phyloP scores from a whole-genome alignment of 2,113 vertebrate genomes.

The Smithornis capensis region DNA sequence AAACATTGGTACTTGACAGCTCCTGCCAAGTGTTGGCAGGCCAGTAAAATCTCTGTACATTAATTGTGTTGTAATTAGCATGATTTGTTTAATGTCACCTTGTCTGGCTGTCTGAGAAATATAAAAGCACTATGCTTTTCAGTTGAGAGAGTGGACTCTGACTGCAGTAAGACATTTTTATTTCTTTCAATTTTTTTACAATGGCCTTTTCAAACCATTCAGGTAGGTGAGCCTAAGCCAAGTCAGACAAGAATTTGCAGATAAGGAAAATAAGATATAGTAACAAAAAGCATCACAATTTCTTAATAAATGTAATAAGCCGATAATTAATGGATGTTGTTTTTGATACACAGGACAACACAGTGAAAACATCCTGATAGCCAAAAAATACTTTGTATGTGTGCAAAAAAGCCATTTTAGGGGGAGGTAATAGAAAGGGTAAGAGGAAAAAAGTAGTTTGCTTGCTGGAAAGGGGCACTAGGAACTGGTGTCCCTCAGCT shows the following conservation, averaged over 20 bases:
- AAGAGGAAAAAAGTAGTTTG: not conserved
- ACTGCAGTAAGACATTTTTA: constrained; percentile 6
- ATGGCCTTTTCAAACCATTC: constrained; percentile 2
- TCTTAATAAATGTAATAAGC: not conserved
- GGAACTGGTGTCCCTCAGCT: not conserved
- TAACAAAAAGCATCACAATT: not conserved
- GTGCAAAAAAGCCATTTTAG: not conserved
- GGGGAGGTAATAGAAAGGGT: not conserved
- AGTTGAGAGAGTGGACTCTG: not conserved
- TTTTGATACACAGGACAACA: not conserved
- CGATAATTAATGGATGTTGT: not conserved
- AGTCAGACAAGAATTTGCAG: not conserved
- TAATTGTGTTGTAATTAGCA: constrained; percentile 48
- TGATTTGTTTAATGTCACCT: constrained; percentile 62
- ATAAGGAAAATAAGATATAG: not conserved
- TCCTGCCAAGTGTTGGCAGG: constrained; percentile 20
- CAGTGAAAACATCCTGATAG: not conserved
- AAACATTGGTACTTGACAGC: constrained; percentile 33
- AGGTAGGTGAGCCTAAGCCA: not conserved
- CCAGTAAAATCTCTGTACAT: constrained; percentile 43
- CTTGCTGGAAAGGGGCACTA: not conserved
- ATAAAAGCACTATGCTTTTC: not conserved
- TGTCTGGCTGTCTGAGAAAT: constrained; percentile 50
- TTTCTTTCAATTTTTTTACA: not conserved
- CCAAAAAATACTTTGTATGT: not conserved